Percentiles rank a stretch among this genome's conserved stretches.
phyloP scores from a whole-genome alignment of 2,113 vertebrate species.

The human (Homo sapiens) region GRCh38 chrX:118493501-118494000 shows the following conservation, averaged over 20 bases:
- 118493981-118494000: neutral
- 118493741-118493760: neutral
- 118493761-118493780: neutral
- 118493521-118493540: neutral
- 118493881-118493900: neutral
- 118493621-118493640: neutral
- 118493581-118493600: neutral
- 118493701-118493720: conserved; percentile 16
- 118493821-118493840: neutral
- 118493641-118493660: neutral
- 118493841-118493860: neutral
- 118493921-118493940: neutral
- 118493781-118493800: neutral
- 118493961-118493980: neutral
- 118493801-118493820: neutral
- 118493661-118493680: neutral
- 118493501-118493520: neutral
- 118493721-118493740: neutral
- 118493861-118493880: neutral
- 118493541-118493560: neutral
- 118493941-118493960: neutral
- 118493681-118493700: neutral
- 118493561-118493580: conserved; percentile 24
- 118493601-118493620: neutral
- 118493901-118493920: neutral